These are phyloP conservation scores for Coracias cyanogaster DNA, from an alignment of 2,797 vertebrate genomes.

Conservation along the genomic window DNA sequence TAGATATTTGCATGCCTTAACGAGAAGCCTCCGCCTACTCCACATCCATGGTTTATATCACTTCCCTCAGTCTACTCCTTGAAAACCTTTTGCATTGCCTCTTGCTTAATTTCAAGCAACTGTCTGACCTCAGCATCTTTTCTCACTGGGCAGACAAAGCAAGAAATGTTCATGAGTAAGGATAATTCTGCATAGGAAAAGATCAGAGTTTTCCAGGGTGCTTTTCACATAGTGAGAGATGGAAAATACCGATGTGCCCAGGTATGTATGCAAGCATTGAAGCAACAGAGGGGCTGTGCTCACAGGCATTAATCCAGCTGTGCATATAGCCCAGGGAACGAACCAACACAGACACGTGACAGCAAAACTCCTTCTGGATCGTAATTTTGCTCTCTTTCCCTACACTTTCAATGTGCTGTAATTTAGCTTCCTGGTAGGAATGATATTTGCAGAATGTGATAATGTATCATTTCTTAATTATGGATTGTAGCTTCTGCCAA, in stretches of 20 bases:
- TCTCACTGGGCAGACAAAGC: background rate
- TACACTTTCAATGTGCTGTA: background rate
- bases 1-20: background rate
- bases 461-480: conserved; percentile 13
- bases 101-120: background rate
- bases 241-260: accelerated
- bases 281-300: background rate
- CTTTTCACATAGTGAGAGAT: background rate
- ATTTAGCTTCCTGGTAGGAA: conserved; percentile 1
- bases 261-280: background rate
- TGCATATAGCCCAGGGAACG: background rate
- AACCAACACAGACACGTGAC: background rate
- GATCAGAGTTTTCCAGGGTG: background rate
- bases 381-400: background rate
- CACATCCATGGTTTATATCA: background rate
- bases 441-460: background rate
- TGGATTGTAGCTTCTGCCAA: conserved; percentile 18
- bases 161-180: background rate
- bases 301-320: background rate
- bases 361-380: background rate
- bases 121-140: background rate
- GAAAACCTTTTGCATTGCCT: background rate
- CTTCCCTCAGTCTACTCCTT: background rate
- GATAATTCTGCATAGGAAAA: background rate
- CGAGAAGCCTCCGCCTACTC: background rate